Evolutionary conservation across 2,797 vertebrate species (phyloP), one percentile per base, ranked within the genome.

Genomic region (Sebastolobus altivelis): DNA sequence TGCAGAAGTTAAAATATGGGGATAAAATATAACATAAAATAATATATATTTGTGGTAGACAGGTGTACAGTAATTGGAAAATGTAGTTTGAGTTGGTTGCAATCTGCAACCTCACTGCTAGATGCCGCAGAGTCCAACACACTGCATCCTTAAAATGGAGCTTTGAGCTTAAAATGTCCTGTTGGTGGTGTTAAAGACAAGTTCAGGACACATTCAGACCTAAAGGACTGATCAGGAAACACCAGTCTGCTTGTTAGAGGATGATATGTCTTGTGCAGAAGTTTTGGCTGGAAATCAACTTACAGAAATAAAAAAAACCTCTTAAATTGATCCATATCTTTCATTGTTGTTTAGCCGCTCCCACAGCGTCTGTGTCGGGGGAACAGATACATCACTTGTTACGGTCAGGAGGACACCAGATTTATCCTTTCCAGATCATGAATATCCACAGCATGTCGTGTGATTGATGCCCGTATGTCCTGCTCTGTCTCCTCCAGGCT

Each of bases 401-500:
- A 20, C 18, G 4, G 31, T 60, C 18, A 54, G 18, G 31, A 22
- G 49, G 9, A 65, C 0, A 6, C 20, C 27, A 59, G 10, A 43
- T 31, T 22, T 29, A 43, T 18, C 27, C 6, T 18, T 9, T 49
- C 16, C 8, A 35, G 7, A 11, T 72, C 55, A 27, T 40, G 35
- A 20, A 20, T 40, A 13, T 33, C 20, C 38, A 40, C 43, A 54
- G 5, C 13, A 0, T 33, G 13, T 10, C 20, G 5, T 49, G n/a
- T 56, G 16, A 40, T 18, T 67, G 16, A 63, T 4, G 18, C 14
- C 38, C 49, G 2, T 8, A 1, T 71, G n/a, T 40, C 27, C 58
- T 59, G 35, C 43, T 77, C 20, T 81, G 20, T 83, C 54, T 88
- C 38, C 37, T 84, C 1, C 90, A 98, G 97, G 93, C 89, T 43